These are phyloP conservation scores for Drosophila triauraria DNA, from an alignment of 1,140 invertebrate genomes.

Conservation along the genomic window DNA sequence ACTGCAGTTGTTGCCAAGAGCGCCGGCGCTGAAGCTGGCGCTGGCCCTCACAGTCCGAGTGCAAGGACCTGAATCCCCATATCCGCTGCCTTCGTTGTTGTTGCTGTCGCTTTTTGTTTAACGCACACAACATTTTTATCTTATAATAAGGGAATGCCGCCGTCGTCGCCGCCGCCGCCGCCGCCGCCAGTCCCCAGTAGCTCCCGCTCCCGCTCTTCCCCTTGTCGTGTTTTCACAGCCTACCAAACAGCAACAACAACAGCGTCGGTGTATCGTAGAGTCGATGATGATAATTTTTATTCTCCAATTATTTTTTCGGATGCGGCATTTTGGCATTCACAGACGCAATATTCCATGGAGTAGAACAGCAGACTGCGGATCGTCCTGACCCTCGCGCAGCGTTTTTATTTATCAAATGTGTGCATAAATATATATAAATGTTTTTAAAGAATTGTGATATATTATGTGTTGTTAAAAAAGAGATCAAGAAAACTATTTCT, in stretches of 20 bases:
- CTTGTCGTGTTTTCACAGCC: conserved; percentile 10
- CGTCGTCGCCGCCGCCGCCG: conserved; percentile 52
- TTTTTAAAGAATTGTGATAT: conserved; percentile 17
- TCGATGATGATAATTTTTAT: conserved; percentile 71
- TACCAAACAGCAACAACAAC: conserved; percentile 22
- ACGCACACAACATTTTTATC: conserved; percentile 74
- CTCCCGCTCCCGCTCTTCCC: conserved; percentile 28
- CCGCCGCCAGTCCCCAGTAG: conserved; percentile 37
- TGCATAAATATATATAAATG: conserved; percentile 48
- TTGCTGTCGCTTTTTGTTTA: conserved; percentile 69
- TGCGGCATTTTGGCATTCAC: conserved; percentile 60
- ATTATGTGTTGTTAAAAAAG: conserved; percentile 26
- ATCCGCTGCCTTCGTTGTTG: conserved; percentile 19
- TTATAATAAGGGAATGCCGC: conserved; percentile 78
- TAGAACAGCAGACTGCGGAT: conserved; percentile 80
- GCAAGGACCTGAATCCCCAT: conserved; percentile 36
- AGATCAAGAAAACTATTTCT: neutral
- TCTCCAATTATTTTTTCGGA: conserved; percentile 77
- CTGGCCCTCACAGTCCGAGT: conserved; percentile 16
- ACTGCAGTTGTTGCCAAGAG: conserved; percentile 33
- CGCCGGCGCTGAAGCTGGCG: conserved; percentile 31
- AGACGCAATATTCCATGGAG: conserved; percentile 77
- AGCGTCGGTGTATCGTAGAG: conserved; percentile 34
- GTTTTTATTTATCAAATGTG: conserved; percentile 81
- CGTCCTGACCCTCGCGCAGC: conserved; percentile 70